Evolutionary conservation across 2,797 vertebrate species (phyloP), one percentile per base, ranked within the genome.

Genomic region (Garrulus glandarius): DNA sequence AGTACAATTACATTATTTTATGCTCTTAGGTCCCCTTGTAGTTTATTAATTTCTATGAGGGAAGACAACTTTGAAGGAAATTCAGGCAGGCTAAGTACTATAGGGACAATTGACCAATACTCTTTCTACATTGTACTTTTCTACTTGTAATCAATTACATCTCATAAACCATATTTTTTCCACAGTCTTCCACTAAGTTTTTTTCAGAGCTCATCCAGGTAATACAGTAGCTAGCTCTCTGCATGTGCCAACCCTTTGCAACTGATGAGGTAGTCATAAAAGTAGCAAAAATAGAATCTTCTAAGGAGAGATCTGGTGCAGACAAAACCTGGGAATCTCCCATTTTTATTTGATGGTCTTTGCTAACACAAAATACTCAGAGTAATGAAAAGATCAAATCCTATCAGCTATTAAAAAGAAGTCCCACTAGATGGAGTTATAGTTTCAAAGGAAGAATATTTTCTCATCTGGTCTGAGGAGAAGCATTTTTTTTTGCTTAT

Each of bases 371-470:
- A 68, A 56, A 39, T 65, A 52, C 23, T 80, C 36, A 46, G 23
- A 87, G 10, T 30, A 63, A 55, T 27, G 29, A 59, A 37, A 17
- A 70, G 19, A 59, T 63, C 21, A 82, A 67, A 63, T 49, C 21
- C 36, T 90, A 19, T 23, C 53, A 84, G 44, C 29, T 65, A 10
- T 60, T 88, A 50, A 52, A 76, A 82, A 57, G 22, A 23, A 85
- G 18, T 52, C 67, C 82, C 93, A 82, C 91, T 95, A 96, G 93
- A 43, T 90, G 75, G 75, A 18, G 85, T 75, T 92, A 36, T 68
- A 56, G n/a, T 84, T 92, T 87, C 83, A 87, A 67, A 82, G 37
- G 39, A 81, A 78, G 19, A 67, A 6, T 49, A 37, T 89, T 70
- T 86, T 74, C 60, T 64, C 29, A 68, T 59, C 6, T 70, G 5